These are phyloP conservation scores for Leucoraja erinaceus DNA, from an alignment of 2,113 vertebrate genomes.

Conservation along the genomic window DNA sequence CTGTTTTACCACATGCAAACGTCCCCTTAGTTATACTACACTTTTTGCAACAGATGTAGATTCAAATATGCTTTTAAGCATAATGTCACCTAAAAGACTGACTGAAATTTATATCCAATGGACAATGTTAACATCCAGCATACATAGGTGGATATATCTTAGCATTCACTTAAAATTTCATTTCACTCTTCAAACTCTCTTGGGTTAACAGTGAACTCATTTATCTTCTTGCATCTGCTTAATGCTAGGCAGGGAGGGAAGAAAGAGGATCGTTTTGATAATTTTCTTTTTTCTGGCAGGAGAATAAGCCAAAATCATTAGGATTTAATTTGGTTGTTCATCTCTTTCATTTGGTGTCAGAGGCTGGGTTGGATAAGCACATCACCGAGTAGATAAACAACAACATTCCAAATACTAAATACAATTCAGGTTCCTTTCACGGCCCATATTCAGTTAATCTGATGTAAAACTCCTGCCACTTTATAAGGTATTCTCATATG, in stretches of 20 bases:
- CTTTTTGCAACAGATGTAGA: neutral
- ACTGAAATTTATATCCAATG: neutral
- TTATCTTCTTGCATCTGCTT: slow-evolving; percentile 15
- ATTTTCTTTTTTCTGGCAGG: slow-evolving; percentile 29
- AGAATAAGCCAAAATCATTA: slow-evolving; percentile 36
- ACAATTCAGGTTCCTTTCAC: neutral
- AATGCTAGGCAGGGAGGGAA: neutral
- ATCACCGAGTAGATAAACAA: slow-evolving; percentile 34
- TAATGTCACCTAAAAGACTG: neutral
- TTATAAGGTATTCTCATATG: slow-evolving; percentile 25
- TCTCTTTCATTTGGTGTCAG: slow-evolving; percentile 35
- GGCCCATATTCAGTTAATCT: slow-evolving; percentile 25
- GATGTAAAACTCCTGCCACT: slow-evolving; percentile 27
- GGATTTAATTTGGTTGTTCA: slow-evolving; percentile 37
- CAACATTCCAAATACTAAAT: slow-evolving; percentile 10
- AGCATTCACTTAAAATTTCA: slow-evolving; percentile 24
- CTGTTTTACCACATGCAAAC: neutral
- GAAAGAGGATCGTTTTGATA: slow-evolving; percentile 5
- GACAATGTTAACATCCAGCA: neutral
- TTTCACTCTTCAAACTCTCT: neutral
- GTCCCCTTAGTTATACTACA: neutral
- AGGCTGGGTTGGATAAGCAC: slow-evolving; percentile 36
- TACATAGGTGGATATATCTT: neutral
- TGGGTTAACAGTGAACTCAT: neutral
- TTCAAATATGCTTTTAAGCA: neutral